Conservation (phyloP, 2,888 invertebrate genomes). For the Carpatolechia fugitivella region DNA sequence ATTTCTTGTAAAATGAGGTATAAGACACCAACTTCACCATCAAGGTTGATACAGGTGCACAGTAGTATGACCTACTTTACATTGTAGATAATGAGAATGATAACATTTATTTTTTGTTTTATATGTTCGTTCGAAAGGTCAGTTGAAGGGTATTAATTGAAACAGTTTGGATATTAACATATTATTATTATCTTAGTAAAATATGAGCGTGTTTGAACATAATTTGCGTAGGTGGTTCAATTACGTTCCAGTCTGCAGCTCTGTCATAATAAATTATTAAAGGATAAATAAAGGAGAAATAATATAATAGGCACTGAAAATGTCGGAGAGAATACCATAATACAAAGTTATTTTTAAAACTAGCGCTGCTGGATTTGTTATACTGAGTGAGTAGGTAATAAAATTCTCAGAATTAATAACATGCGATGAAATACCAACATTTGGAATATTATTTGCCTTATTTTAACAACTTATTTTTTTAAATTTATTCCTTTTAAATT, state of each 20-base stretch:
- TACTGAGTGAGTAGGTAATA: too few relatives aligned
- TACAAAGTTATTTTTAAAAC: too few relatives aligned
- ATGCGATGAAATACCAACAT: not conserved
- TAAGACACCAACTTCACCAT: not conserved
- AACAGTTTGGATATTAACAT: not conserved
- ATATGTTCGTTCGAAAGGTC: not conserved
- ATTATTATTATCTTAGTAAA: not conserved
- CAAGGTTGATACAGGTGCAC: not conserved
- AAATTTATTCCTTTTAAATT: too few relatives aligned
- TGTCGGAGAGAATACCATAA: too few relatives aligned
- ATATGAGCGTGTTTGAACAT: not conserved
- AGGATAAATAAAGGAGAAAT: not conserved
- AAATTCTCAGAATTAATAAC: too few relatives aligned
- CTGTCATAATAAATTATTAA: not conserved
- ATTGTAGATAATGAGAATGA: not conserved
- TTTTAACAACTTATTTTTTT: too few relatives aligned
- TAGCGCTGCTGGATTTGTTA: too few relatives aligned
- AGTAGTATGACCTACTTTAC: not conserved
- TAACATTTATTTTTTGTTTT: not conserved
- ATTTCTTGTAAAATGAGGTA: not conserved
- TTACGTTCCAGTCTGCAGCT: not conserved
- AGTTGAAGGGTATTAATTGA: not conserved
- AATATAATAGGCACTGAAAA: too few relatives aligned
- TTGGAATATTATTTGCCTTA: too few relatives aligned
- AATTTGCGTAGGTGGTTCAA: not conserved